These are phyloP conservation scores for Lamellibrachia luymesi DNA, from an alignment of 1,140 invertebrate species.

Conservation along the genomic window DNA sequence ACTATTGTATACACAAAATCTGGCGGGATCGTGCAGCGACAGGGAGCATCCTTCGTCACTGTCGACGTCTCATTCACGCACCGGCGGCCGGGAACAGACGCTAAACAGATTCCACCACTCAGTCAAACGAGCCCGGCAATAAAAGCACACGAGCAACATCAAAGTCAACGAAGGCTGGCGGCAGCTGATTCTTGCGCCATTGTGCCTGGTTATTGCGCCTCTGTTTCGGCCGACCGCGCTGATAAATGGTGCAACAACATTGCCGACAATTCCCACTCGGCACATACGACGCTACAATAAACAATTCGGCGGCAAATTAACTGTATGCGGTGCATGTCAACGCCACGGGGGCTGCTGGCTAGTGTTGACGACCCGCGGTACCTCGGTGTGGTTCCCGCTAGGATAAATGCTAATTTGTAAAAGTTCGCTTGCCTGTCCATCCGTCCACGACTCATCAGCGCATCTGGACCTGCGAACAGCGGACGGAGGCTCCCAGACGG, in stretches of 20 bases:
- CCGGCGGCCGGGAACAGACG: neutral
- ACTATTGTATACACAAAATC: no score
- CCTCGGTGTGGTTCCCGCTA: neutral
- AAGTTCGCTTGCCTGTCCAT: neutral
- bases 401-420: slow-evolving; percentile 1
- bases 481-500: neutral
- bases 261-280: neutral
- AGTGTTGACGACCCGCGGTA: neutral
- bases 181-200: neutral
- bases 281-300: neutral
- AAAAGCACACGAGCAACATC: neutral
- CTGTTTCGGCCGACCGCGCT: slow-evolving; percentile 2
- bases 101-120: neutral
- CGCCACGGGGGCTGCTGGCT: no score
- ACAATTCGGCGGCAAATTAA: slow-evolving; percentile 4
- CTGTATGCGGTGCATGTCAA: neutral
- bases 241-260: slow-evolving; percentile 5
- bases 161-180: neutral
- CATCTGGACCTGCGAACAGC: no score
- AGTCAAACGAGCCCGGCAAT: neutral
- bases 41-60: neutral
- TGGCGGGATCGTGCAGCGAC: neutral
- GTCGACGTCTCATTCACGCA: no score
- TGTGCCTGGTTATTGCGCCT: neutral
- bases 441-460: no score